Conservation (phyloP, 23 tunicate genomes). For the Oikopleura vanhoeffeni region DNA sequence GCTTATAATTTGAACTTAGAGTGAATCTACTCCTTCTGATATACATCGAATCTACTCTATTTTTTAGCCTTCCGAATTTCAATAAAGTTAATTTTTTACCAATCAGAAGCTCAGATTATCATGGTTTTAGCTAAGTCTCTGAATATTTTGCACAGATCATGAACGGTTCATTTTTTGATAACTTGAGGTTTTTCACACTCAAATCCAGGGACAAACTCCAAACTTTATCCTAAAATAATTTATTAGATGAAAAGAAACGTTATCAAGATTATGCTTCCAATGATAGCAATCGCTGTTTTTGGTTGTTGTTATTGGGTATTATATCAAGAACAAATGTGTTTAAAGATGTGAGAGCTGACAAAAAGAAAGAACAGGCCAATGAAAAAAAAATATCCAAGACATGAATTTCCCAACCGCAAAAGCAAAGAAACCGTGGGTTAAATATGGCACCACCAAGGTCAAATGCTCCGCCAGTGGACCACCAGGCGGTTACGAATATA, state of each 20-base stretch:
- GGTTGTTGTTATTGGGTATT: neutral
- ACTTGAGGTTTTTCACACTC: too few species aligned
- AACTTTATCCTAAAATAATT: neutral
- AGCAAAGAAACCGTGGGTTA: neutral
- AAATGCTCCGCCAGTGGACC: neutral
- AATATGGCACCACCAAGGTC: neutral
- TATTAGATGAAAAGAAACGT: neutral
- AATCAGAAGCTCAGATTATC: too few species aligned
- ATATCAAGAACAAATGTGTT: neutral
- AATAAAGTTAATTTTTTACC: too few species aligned
- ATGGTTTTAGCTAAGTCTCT: too few species aligned
- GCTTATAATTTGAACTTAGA: too few species aligned
- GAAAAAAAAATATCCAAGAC: neutral
- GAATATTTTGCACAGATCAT: too few species aligned
- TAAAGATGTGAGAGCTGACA: neutral
- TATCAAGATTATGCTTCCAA: neutral
- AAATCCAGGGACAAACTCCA: too few species aligned
- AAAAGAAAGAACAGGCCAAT: neutral
- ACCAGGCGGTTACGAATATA: neutral
- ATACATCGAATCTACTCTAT: too few species aligned
- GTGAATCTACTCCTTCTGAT: too few species aligned
- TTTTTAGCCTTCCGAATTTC: too few species aligned
- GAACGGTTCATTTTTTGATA: too few species aligned
- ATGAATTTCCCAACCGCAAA: neutral
- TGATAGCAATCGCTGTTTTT: neutral